Base-by-base conservation (phyloP, 2,113 vertebrate genomes). In the Oryzias woworae region DNA sequence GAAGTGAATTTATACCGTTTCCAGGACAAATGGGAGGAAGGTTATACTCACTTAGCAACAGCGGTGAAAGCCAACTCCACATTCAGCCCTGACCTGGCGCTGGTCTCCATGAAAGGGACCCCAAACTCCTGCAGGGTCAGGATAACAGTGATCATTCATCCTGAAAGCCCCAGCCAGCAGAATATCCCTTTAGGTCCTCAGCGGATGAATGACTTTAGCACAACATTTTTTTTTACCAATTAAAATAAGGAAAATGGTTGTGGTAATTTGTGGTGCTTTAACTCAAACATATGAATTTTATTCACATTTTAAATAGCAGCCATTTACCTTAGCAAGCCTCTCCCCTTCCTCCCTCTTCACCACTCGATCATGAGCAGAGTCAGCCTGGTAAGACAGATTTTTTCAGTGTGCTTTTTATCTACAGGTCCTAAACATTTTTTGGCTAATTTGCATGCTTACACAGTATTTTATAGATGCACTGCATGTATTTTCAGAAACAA, bases 71-170 rank as follows among this genome's bases (percentile, higher is more conserved):
- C 95, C 77, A 98, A 73, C 41, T 98, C 96, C 14, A 98, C 94
- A 0, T 98, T 98, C 70, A 97, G 90, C 58, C 96, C 96, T 0
- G 90, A 94, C 85, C 94, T 95, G 57, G 95, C 95, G 0, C 96
- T 98, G 74, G 96, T 96, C 90, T 98, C 96, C 96, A 98, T 96
- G 75, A 95, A 98, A 46, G 96, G 96, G 71, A 98, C 93, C 1
- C 95, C 94, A 0, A 93, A 98, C 63, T 96, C 95, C 96, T 98
- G 89, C 13, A 73, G 31, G 74, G 52, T 43, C 56, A 75, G 58
- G 81, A 45, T 7, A 63, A 15, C 52, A 26, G 46, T 14, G 14
- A 5, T 58, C 48, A 42, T 41, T 50, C 14, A 22, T 15, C 14
- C 8, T n/a, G 14, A 24, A 48, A 51, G 7, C 4, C n/a, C 26